These are phyloP conservation scores for Cybosia mesomella DNA, from an alignment of 2,888 invertebrate species.

Conservation along the genomic window DNA sequence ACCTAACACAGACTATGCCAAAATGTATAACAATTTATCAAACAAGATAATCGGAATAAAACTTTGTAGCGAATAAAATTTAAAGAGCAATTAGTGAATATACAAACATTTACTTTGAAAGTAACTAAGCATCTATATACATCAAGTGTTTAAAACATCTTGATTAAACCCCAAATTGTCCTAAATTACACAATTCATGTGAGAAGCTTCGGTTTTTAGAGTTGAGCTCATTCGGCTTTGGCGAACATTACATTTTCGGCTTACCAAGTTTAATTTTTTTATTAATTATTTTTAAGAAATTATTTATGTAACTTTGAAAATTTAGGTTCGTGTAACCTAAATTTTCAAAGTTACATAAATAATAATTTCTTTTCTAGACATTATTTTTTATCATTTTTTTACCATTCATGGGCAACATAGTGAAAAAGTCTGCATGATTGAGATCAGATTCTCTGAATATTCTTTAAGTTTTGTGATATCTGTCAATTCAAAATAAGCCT, in stretches of 20 bases:
- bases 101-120: conserved; percentile 44
- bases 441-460: not conserved
- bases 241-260: conserved; percentile 9
- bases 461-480: too few species aligned
- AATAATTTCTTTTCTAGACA: too few species aligned
- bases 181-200: conserved; percentile 37
- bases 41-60: conserved; percentile 30
- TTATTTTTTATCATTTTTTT: too few species aligned
- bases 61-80: conserved; percentile 30
- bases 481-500: too few species aligned
- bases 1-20: not conserved
- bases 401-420: not conserved
- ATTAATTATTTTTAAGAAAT: not conserved
- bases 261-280: not conserved
- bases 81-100: conserved; percentile 40
- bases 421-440: not conserved
- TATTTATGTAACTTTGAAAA: too few species aligned
- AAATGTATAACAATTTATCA: conserved; percentile 1
- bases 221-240: conserved; percentile 18
- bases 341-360: too few species aligned
- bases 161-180: conserved; percentile 46
- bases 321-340: too few species aligned
- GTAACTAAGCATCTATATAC: conserved; percentile 39
- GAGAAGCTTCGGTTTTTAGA: conserved; percentile 29
- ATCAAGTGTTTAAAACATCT: conserved; percentile 51